Evolutionary conservation across 2,888 invertebrate genomes (phyloP).

Genomic region (Chrysolina oricalcia): DNA sequence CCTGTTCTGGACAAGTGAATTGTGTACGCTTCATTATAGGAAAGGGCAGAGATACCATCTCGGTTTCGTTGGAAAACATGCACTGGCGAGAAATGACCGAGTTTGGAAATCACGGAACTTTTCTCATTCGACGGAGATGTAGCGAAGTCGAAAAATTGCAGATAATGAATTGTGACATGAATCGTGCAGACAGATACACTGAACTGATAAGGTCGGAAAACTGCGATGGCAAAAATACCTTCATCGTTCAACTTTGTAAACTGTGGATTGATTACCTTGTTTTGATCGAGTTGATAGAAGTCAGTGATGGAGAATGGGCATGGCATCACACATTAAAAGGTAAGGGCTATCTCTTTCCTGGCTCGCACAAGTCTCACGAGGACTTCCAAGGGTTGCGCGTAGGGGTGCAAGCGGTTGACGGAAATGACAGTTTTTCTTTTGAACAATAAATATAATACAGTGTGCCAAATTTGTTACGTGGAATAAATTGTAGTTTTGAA

Average conservation of each 20-base stretch:
- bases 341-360: no score
- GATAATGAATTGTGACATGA: not conserved
- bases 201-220: not conserved
- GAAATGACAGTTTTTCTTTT: no score
- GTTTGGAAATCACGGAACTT: not conserved
- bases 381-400: no score
- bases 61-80: not conserved
- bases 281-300: not conserved
- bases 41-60: not conserved
- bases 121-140: not conserved
- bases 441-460: no score
- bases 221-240: not conserved
- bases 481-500: no score
- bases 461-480: no score
- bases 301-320: no score
- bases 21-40: not conserved
- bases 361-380: no score
- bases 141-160: not conserved
- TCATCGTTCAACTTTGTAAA: not conserved
- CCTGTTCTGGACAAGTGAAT: not conserved
- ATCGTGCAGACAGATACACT: not conserved
- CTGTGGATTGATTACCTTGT: not conserved
- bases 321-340: no score
- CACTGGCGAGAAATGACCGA: not conserved
- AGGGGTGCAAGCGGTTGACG: no score